Evolutionary conservation across 2,113 vertebrate species (phyloP).

Genomic region (Alaudala cheleensis): DNA sequence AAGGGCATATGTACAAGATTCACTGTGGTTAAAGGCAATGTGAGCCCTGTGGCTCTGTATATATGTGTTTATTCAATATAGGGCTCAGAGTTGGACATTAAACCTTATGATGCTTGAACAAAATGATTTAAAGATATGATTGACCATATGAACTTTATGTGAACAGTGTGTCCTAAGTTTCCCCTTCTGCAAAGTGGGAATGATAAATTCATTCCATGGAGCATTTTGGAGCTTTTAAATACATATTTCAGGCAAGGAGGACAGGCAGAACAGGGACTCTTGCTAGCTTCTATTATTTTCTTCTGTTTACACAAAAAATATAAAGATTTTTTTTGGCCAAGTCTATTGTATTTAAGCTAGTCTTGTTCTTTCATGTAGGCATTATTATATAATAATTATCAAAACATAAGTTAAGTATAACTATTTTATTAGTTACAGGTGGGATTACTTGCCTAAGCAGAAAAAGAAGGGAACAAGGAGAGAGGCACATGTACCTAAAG

Average conservation of each 20-base stretch:
- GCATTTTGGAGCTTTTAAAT: not conserved
- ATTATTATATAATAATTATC: not conserved
- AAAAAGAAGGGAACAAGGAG: not conserved
- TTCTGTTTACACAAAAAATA: not conserved
- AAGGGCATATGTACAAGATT: not conserved
- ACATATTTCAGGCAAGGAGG: not conserved
- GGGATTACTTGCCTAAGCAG: not conserved
- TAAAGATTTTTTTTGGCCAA: not conserved
- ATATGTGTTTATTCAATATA: too few species aligned
- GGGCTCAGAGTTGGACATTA: not conserved
- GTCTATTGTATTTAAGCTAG: not conserved
- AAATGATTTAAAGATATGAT: not conserved
- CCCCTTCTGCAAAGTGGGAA: not conserved
- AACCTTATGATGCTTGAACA: not conserved
- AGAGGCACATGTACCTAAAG: not conserved
- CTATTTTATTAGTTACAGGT: not conserved
- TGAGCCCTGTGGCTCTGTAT: not conserved
- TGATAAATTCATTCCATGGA: not conserved
- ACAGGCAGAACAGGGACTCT: not conserved
- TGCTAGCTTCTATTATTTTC: not conserved
- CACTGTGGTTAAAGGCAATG: not conserved
- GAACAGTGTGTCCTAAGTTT: not conserved
- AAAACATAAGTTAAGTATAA: not conserved
- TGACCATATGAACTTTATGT: not conserved
- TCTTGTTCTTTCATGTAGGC: not conserved